These are phyloP conservation scores for Limenitis camilla DNA, from an alignment of 2,888 invertebrate species.

Conservation along the genomic window DNA sequence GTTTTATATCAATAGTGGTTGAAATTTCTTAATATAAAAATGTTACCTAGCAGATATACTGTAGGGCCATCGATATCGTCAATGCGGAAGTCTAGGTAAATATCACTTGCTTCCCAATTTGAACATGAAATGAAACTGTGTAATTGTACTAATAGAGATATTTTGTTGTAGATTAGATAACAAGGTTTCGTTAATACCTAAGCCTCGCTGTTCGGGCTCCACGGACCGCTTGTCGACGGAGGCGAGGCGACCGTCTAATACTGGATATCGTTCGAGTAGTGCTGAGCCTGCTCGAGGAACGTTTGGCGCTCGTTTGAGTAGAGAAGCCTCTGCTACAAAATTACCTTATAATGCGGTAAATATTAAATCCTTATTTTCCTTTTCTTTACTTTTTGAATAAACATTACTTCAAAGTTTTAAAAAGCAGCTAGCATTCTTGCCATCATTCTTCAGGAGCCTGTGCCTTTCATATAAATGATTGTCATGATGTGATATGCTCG, in stretches of 20 bases:
- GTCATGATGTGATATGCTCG: no score
- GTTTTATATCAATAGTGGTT: no score
- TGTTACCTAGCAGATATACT: slow-evolving; percentile 39
- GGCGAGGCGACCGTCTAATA: slow-evolving; percentile 45
- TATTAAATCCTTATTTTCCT: background rate
- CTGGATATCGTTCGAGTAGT: slow-evolving; percentile 54
- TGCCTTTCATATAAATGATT: no score
- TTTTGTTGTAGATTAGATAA: slow-evolving; percentile 27
- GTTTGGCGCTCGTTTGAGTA: slow-evolving; percentile 45
- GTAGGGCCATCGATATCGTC: slow-evolving; percentile 39
- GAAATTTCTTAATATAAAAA: no score
- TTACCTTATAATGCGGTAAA: slow-evolving; percentile 45
- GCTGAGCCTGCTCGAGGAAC: slow-evolving; percentile 53
- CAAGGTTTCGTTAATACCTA: slow-evolving; percentile 55
- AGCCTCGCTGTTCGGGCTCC: slow-evolving; percentile 51
- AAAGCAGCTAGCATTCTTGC: no score
- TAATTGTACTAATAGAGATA: background rate
- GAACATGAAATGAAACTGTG: background rate
- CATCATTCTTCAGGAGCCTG: no score
- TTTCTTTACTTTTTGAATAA: background rate
- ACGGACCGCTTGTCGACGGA: slow-evolving; percentile 56
- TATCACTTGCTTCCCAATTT: background rate
- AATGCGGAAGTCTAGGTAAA: slow-evolving; percentile 52
- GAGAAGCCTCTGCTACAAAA: slow-evolving; percentile 59
- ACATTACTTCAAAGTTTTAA: no score